Base-by-base conservation (phyloP, 2,113 vertebrate genomes). In the Eurypyga helias region DNA sequence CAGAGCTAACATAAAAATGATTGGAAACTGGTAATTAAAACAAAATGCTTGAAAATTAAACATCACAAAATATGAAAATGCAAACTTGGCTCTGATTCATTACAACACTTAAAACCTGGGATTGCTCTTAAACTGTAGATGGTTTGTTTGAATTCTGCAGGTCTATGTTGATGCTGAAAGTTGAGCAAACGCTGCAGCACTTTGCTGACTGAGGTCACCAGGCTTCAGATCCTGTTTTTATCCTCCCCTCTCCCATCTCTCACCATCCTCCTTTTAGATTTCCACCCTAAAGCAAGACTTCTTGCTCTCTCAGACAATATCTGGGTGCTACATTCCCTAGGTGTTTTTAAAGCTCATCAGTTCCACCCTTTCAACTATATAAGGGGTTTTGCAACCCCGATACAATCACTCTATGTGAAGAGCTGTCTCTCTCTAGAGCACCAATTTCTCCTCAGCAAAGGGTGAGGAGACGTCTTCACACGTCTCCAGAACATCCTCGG, bases 1-100 rank as follows among this genome's bases (percentile, higher is more conserved):
- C 96, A 94, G 90, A 96, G 87, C 95, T 96, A 96, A 94, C 96
- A 97, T 96, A 94, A 97, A 97, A 97, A 96, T 96, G 93, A 96
- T 96, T 91, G 92, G 93, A 93, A 96, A 93, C 92, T 90, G 79
- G 82, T 94, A 96, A 96, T 97, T 96, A 97, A 96, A 96, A 96
- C 78, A 94, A 96, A 97, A 93, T 96, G 85, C 90, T 95, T 85
- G 87, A 61, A 96, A 97, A 96, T 97, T 90, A 95, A 93, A 92
- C 93, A 91, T 79, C 78, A 77, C 93, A 95, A 96, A 93, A 93
- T 93, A 94, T 95, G 92, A 90, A 95, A 92, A 67, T 58, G 82
- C 80, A 91, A 89, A 82, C 38, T 62, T 34, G 43, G 52, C 87
- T 88, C 58, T 93, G 93, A 95, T 94, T 96, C 81, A 96, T 83